Evolutionary conservation across 2,888 invertebrate species (phyloP).

Genomic region (Drosophila engyochracea): DNA sequence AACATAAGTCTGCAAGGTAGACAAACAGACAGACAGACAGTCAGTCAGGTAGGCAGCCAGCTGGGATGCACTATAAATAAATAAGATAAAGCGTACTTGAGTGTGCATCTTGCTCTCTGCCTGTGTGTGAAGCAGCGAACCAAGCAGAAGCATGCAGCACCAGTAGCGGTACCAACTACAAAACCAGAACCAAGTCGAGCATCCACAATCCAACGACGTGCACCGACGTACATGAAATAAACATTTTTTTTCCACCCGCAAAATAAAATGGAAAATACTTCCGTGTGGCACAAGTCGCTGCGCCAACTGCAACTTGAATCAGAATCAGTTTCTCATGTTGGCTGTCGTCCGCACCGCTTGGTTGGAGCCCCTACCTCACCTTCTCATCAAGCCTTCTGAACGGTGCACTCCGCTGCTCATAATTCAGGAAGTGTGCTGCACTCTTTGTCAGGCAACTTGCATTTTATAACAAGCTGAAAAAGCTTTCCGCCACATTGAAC

Average conservation of each 20-base stretch:
- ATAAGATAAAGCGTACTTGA: constrained; percentile 77
- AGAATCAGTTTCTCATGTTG: constrained; percentile 48
- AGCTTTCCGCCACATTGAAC: constrained; percentile 46
- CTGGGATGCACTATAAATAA: constrained; percentile 67
- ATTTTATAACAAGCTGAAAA: constrained; percentile 67
- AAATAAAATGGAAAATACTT: constrained; percentile 51
- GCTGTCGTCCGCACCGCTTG: constrained; percentile 45
- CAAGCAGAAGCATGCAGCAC: constrained; percentile 1
- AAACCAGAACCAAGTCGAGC: constrained; percentile 37
- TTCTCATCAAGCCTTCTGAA: not conserved
- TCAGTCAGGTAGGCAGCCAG: constrained; percentile 6
- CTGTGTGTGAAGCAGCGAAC: constrained; percentile 24
- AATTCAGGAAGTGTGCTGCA: constrained; percentile 74
- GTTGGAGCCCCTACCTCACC: constrained; percentile 14
- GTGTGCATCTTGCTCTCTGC: constrained; percentile 12
- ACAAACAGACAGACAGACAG: constrained; percentile 13
- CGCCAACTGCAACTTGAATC: constrained; percentile 62
- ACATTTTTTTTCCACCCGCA: constrained; percentile 54
- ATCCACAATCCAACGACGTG: constrained; percentile 65
- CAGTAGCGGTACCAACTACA: constrained; percentile 12
- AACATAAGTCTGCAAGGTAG: constrained; percentile 32
- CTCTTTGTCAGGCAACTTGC: constrained; percentile 65
- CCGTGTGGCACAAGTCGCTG: constrained; percentile 61
- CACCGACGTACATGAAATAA: constrained; percentile 77
- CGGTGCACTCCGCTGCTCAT: constrained; percentile 57